Base-by-base conservation (phyloP, 1,140 invertebrate species). In the Trichogramma pretiosum region DNA sequence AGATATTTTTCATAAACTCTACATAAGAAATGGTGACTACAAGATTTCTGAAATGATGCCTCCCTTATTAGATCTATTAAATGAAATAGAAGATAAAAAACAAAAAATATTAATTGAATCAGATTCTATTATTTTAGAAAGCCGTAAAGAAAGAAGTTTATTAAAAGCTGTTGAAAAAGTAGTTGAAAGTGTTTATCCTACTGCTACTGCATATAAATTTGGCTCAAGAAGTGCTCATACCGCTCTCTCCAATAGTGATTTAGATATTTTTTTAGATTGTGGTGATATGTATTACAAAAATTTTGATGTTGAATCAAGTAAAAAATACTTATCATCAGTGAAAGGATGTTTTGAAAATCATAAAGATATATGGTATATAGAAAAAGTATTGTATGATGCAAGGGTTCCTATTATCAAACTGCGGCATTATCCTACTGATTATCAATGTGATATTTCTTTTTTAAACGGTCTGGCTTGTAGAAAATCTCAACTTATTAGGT, bases 391-490 rank as follows among this genome's bases (percentile, higher is more conserved):
- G 14, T 44, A 46, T 18, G 16, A 38, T 3, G 50, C 33, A 9
- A 57, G 76, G 42, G 73, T 75, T 3, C 79, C 79, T 0, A 79
- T 80, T 50, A 65, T 81, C 10, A 76, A 74, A 60, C 57, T 77
- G 33, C 53, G 53, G 38, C 73, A 79, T 55, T 57, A 50, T n/a
- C 46, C 52, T 3, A 70, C 68, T 4, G 51, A 57, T 8, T 49
- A 78, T 3, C 60, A 71, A 24, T 77, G 75, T 57, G 77, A 80
- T 62, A 60, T 81, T 24, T 77, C 76, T 0, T 78, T 79, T 47
- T 61, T 66, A 23, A 74, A 75, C 63, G 72, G 74, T 4, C 63
- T 80, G 13, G 68, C 70, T 50, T 69, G 75, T 16, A 72, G 77
- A 60, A 79, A 79, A 54, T 73, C 73, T 2, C 65, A 64, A 57